phyloP scores from a whole-genome alignment of 1,140 invertebrate genomes.

The Achatina immaculata region DNA sequence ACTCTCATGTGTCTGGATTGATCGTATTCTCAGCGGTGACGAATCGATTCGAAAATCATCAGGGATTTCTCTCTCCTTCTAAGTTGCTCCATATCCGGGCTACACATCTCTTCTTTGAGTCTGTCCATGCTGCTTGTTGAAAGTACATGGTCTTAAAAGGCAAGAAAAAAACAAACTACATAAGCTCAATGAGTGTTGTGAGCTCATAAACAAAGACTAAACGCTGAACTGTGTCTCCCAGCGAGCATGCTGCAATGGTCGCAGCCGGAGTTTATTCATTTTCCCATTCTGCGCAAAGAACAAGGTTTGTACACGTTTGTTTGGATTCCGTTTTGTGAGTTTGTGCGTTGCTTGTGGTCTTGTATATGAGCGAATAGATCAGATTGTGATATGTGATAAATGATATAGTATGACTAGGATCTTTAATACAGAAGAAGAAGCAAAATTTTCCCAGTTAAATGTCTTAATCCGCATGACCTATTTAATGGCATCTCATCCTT shows the following conservation, averaged over 20 bases:
- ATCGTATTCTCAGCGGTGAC: background rate
- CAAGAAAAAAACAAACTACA: background rate
- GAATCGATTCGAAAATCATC: background rate
- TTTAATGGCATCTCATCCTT: too few relatives aligned
- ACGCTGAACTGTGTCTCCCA: background rate
- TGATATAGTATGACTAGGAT: too few relatives aligned
- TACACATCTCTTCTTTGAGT: background rate
- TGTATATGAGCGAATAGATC: too few relatives aligned
- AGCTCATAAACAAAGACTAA: background rate
- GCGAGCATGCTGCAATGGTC: slow-evolving; percentile 13
- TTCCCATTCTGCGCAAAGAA: background rate
- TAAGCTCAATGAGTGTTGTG: background rate
- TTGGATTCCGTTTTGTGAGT: background rate
- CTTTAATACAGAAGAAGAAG: too few relatives aligned
- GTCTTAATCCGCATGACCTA: too few relatives aligned
- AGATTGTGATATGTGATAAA: too few relatives aligned
- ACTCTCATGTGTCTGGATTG: background rate
- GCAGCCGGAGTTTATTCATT: slow-evolving; percentile 7
- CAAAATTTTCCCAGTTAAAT: too few relatives aligned
- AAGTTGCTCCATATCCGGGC: background rate
- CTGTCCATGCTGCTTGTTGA: background rate
- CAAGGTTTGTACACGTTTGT: background rate
- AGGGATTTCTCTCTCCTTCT: background rate
- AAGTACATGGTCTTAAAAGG: background rate
- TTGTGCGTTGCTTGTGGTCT: too few relatives aligned